Base-by-base conservation (phyloP, 2,113 vertebrate species). In the Paratilapia polleni region DNA sequence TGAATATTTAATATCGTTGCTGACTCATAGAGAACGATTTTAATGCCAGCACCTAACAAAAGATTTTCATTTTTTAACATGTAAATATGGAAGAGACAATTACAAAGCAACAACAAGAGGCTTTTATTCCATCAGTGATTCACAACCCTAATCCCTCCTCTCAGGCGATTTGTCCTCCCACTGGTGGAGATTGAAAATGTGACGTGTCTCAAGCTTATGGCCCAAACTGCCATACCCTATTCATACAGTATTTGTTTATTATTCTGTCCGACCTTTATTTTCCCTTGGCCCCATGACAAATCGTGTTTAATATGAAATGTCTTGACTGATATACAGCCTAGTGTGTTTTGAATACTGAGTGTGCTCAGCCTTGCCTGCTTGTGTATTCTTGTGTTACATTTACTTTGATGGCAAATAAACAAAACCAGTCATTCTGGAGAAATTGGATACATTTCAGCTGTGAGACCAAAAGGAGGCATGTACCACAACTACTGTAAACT, bases 61-160 rank as follows among this genome's bases (percentile, higher is more conserved):
- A 92, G 90, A 92, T 93, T 94, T 94, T 81, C 87, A 87, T 93
- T 94, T 94, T 94, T 95, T 91, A 90, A 89, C 91, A 94, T 94
- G 92, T 93, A 92, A 93, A 95, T 94, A 92, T 92, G 89, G 89
- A 83, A 87, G 92, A 88, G 92, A 94, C 91, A 94, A 95, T 93
- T 93, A 94, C 94, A 95, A 92, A 94, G 88, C 91, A 94, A 92
- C 94, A 94, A 94, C 92, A 93, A 91, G 92, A 88, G 77, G 89
- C 83, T 91, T 94, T 94, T 93, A 93, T 92, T 92, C 94, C 90
- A 92, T 92, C 87, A 91, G 89, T 93, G 93, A 94, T 91, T 94
- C 94, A 91, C 92, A 92, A 76, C 75, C 90, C 83, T 95, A 91
- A 94, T 93, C 92, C 94, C 84, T 90, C 88, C 91, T 93, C 94